Evolutionary conservation across 64 coral and sea anemone genomes (phyloP), one percentile per base, ranked within the genome.

Genomic region (Acropora tenuis): DNA sequence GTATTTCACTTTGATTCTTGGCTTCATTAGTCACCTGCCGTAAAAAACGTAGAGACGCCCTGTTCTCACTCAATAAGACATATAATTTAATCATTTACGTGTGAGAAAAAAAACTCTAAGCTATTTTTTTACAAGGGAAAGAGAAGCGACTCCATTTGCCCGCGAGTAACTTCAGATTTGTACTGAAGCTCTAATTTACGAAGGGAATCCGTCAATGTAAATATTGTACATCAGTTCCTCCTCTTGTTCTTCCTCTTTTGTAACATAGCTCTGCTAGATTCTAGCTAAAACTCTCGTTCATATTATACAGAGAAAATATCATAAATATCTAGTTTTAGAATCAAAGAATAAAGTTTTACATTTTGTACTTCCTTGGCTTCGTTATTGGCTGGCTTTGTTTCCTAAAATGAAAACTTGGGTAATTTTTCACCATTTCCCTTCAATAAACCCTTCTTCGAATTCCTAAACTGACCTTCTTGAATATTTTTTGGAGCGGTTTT

Each of bases 291-390:
- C 63, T 85, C 43, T 85, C 82, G 82, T 85, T 85, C 72, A 85
- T 85, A 85, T 71, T 85, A 85, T 85, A 85, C 61, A 85, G 82
- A 85, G 82, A 46, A 85, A 71, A 85, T 85, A 85, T 85, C 66
- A 69, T 85, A 46, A 85, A 85, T 85, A 85, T 85, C 47, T 85
- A 85, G 82, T 85, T 85, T 85, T 85, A 85, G 82, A 71, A 85
- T 85, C 17, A 85, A 44, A 85, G 47, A 85, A 71, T 85, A 85
- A 85, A 85, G 82, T 85, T 85, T 85, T 85, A 85, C 63, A 72
- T 85, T 85, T 85, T 85, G 43, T 85, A 85, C 53, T 13, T 69
- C 43, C 16, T 43, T 72, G 5, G 82, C 65, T 16, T 1, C 41
- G 58, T 77, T 77, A 4, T 47, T 1, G 11, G 6, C 6, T 55